These are phyloP conservation scores for Orbicella faveolata DNA, from an alignment of 64 coral and sea anemone species.

Conservation along the genomic window DNA sequence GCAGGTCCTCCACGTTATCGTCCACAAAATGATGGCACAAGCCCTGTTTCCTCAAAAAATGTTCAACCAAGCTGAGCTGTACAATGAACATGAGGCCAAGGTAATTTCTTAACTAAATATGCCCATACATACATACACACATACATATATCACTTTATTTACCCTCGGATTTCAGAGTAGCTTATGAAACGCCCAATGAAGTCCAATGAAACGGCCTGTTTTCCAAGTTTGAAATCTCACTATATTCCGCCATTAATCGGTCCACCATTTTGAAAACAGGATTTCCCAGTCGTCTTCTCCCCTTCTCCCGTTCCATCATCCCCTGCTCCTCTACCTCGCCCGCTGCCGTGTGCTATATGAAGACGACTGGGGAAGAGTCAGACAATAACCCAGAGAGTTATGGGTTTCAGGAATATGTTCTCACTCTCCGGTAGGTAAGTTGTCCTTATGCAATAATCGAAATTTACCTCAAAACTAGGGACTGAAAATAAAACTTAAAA, in stretches of 20 bases:
- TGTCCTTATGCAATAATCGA: too few species aligned
- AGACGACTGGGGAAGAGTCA: conserved; percentile 8
- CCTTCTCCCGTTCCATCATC: not conserved
- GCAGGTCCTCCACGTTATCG: too few species aligned
- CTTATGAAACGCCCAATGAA: too few species aligned
- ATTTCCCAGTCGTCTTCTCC: conserved; percentile 9
- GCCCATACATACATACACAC: not conserved
- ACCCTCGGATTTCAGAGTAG: too few species aligned
- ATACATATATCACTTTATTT: too few species aligned
- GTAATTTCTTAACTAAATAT: conserved; percentile 1
- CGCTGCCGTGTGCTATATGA: not conserved
- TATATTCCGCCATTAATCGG: not conserved
- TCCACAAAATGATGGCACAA: too few species aligned
- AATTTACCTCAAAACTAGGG: too few species aligned
- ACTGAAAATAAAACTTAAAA: too few species aligned
- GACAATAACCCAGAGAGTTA: not conserved
- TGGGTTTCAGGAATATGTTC: too few species aligned
- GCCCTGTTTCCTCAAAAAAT: too few species aligned
- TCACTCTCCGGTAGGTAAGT: too few species aligned
- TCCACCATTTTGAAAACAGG: conserved; percentile 24
- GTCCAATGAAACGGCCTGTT: not conserved
- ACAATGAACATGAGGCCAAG: not conserved
- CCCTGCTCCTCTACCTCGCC: not conserved
- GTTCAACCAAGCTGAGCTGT: too few species aligned
- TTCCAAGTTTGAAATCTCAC: not conserved